Evolutionary conservation across 1,140 invertebrate species (phyloP), one percentile per base, ranked within the genome.

Genomic region (Apocrypta bakeri): DNA sequence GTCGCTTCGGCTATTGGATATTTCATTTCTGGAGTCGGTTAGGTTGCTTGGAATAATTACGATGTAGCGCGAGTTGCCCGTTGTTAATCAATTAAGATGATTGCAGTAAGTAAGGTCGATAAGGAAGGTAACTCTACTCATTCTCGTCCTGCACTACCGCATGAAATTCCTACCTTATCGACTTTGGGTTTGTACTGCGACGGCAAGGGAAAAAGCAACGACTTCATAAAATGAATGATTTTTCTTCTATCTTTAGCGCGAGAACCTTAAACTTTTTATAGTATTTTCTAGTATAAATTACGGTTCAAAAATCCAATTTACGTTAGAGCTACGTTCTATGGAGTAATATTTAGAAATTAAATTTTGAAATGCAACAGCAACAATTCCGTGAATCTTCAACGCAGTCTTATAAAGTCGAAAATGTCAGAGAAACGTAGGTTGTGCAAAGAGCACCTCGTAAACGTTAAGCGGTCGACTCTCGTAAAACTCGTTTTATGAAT

Each of bases 151-250:
- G 21, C 29, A 68, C 11, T 56, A 69, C 40, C 7, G 48, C 14
- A 29, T 68, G 21, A 33, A 31, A 33, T 0, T 14, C 21, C 81
- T 82, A n/a, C 66, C n/a, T 77, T 77, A 77, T 29, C 81, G 81
- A 72, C 80, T 0, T 31, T 8, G 0, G 21, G 11, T 56, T 37
- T n/a, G 1, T 12, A n/a, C 3, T n/a, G n/a, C n/a, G n/a, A n/a
- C n/a, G n/a, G n/a, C n/a, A n/a, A n/a, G n/a, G n/a, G n/a, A n/a
- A n/a, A n/a, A n/a, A n/a, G n/a, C n/a, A n/a, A n/a, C n/a, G n/a
- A n/a, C n/a, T n/a, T n/a, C n/a, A n/a, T n/a, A n/a, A n/a, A n/a
- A n/a, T n/a, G n/a, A n/a, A n/a, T n/a, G n/a, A n/a, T n/a, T n/a
- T n/a, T n/a, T n/a, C n/a, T n/a, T n/a, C n/a, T n/a, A n/a, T n/a